Base-by-base conservation (phyloP, 2,888 invertebrate genomes). In the Euplagia quadripunctaria region DNA sequence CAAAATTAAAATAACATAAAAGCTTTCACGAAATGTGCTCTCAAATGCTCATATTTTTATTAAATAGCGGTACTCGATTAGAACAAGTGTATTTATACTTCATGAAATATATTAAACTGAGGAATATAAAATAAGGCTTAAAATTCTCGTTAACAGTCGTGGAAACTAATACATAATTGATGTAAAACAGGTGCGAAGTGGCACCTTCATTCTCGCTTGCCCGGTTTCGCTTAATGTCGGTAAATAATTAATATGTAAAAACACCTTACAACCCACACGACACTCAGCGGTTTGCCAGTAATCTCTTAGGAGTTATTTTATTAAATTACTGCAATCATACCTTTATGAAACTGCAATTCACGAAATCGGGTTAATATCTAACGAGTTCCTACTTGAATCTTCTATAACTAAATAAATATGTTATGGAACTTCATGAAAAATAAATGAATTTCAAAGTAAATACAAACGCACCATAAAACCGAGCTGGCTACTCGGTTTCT, bases 221-320 rank as follows among this genome's bases (percentile, higher is more conserved):
- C 11, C 31, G 43, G 61, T 67, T 71, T 61, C 42, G 20, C 16
- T 67, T 51, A 43, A 61, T 42, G 61, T 61, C 5, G 17, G 55
- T 71, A 63, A 61, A 71, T 67, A 51, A 67, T 71, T 67, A 67
- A 71, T 63, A 67, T 41, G 61, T 65, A 49, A 63, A 67, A 67
- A 64, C 61, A 63, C 67, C 67, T 71, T 71, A 63, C 49, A 43
- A 52, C 52, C 46, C 14, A n/a, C 51, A 71, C 65, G 55, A 66
- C 67, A 71, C 61, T 64, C 67, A 65, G 67, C 51, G 67, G 67
- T 66, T 65, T 42, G 14, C 20, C 55, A 66, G 41, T 46, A 64
- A 71, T 58, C 31, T 20, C 7, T 14, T 11, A 17, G 43, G 20
- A 17, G 65, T 65, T 65, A 46, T 20, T 46, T 17, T 16, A n/a